Base-by-base conservation (phyloP, 2,797 vertebrate species). In the Gallinago solitaria region DNA sequence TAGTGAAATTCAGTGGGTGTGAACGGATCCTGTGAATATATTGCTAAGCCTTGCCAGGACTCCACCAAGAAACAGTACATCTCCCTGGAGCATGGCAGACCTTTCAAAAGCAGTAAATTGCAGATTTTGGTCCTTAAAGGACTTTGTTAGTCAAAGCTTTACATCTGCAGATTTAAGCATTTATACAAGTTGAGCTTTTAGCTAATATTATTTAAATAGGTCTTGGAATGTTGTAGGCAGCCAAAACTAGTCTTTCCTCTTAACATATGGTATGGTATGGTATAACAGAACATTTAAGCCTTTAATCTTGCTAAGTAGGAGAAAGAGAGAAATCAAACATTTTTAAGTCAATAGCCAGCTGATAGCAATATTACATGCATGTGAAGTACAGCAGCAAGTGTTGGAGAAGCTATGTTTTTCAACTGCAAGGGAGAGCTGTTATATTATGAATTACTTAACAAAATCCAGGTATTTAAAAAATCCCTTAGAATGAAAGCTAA, bases 291-390 rank as follows among this genome's bases (percentile, higher is more conserved):
- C 60, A 77, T 94, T 74, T 95, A 96, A 96, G 83, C 79, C 86
- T 95, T 96, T 96, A 96, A 95, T 97, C 82, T 91, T 96, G n/a
- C 56, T 85, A 95, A 96, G 82, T 91, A 95, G 78, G 73, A 89
- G 95, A 97, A 94, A 93, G 68, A 92, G 47, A 92, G 33, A 90
- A 63, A 95, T 92, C 82, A 95, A 96, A 91, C 57, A 60, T 92
- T 95, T 97, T 89, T 19, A 95, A 87, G 82, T 95, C 91, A 96
- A 87, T 73, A 95, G 84, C 90, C 69, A 95, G 70, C 57, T 91
- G 57, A 96, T 93, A 95, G 77, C 82, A 96, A 90, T 92, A 84
- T 64, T 91, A 69, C 39, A 90, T 86, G 87, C 73, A 88, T 64
- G 90, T 60, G 94, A 96, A 85, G 33, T 93, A 92, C 54, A 71